These are phyloP conservation scores for Brachypteracias leptosomus DNA, from an alignment of 2,113 vertebrate genomes.

Conservation along the genomic window DNA sequence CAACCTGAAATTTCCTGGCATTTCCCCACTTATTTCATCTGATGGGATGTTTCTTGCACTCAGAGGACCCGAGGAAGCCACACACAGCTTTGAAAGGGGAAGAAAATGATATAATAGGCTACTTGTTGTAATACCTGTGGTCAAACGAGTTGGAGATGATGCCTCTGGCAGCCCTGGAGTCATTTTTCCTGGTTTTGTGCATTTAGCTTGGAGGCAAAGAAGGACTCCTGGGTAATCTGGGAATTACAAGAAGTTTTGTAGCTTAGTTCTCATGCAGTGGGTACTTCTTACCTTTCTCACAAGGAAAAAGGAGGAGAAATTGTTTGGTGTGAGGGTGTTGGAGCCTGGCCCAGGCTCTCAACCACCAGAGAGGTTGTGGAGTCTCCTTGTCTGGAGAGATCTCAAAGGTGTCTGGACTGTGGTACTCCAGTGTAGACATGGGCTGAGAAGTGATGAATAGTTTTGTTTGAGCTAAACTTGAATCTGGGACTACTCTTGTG, in stretches of 20 bases:
- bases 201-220: background rate
- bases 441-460: background rate
- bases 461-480: no score
- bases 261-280: background rate
- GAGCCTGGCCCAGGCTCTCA: no score
- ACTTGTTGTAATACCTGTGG: background rate
- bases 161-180: background rate
- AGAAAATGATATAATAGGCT: background rate
- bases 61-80: background rate
- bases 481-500: background rate
- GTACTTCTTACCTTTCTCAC: no score
- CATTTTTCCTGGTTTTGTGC: background rate
- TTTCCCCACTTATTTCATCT: background rate
- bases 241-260: background rate
- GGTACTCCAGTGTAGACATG: background rate
- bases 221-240: background rate
- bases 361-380: no score
- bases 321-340: no score
- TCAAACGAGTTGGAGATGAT: background rate
- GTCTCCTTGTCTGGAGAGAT: no score
- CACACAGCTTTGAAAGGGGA: background rate
- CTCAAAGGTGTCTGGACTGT: no score
- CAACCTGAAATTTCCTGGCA: background rate
- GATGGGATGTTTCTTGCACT: background rate
- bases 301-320: no score